Base-by-base conservation (phyloP, 2,888 invertebrate species). In the Leucophenga maculata region DNA sequence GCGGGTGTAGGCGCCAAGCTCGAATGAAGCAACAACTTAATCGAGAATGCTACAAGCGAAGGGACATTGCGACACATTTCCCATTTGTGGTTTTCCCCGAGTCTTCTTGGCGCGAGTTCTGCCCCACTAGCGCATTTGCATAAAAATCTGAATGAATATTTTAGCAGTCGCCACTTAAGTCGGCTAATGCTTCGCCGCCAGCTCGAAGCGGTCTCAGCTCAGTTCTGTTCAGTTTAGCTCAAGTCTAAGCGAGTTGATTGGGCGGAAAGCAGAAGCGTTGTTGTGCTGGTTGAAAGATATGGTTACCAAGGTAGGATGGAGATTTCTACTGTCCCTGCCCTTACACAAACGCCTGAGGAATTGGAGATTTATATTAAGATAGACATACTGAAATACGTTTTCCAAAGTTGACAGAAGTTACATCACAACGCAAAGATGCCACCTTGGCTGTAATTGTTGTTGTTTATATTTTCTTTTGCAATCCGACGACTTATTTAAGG, bases 91-190 rank as follows among this genome's bases (percentile, higher is more conserved):
- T 64, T 31, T 22, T 16, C 3, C 3, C 6, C 13, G 1, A 8
- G 11, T 39, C 16, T 60, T 13, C 18, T 39, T 31, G 13, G 39
- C 16, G 26, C 18, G n/a, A 39, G 46, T 22, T 39, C 32, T 18
- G 20, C 26, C 6, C 64, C 52, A 52, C 31, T 22, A 16, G n/a
- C n/a, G 59, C 31, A 68, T 68, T 68, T 68, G 60, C 60, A 68
- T 60, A 59, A 60, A 60, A 52, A 60, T 68, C 60, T 60, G 39
- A 52, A 57, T 66, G 66, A 55, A 66, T 66, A 66, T 66, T 66
- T 66, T 44, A 66, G 22, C 26, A 46, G 18, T 57, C 59, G 32
- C 16, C 59, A 48, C 48, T 59, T 54, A 55, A 66, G 39, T 18
- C 44, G 6, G 54, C 54, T 55, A 44, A 55, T 39, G 54, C 22